These are phyloP conservation scores for Lithobates pipiens DNA, from an alignment of 2,797 vertebrate species.

Conservation along the genomic window DNA sequence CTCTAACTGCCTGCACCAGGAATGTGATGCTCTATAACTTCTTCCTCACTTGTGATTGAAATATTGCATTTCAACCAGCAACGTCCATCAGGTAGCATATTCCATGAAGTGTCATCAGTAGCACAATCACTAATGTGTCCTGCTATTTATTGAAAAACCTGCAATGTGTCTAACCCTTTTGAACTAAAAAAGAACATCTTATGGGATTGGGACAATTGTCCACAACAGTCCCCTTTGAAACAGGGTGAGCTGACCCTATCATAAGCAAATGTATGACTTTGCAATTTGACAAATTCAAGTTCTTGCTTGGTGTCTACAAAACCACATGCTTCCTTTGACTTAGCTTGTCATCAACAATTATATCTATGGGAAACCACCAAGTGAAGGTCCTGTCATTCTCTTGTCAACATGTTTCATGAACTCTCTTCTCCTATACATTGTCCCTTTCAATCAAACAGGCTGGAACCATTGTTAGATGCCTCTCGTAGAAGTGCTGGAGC, in stretches of 20 bases:
- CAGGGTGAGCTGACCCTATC: background rate
- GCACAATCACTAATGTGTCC: no score
- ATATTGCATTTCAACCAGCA: no score
- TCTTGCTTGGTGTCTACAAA: background rate
- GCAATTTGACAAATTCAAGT: background rate
- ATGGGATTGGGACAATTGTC: background rate
- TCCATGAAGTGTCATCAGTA: no score
- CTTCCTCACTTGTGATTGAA: no score
- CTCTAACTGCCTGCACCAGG: no score
- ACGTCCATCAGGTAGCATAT: no score
- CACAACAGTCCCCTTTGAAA: background rate
- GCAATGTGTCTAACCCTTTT: no score
- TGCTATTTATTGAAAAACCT: no score
- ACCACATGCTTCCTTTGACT: conserved; percentile 13
- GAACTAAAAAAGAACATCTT: no score
- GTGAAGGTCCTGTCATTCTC: background rate
- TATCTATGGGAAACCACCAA: background rate
- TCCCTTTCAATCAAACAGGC: background rate
- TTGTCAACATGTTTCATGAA: conserved; percentile 1
- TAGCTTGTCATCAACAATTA: background rate
- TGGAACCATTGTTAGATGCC: background rate
- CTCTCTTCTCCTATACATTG: background rate
- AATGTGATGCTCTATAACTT: no score
- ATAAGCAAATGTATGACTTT: background rate
- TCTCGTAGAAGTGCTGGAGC: background rate